Evolutionary conservation across 2,888 invertebrate genomes (phyloP).

Genomic region (Platycheirus rosarum): DNA sequence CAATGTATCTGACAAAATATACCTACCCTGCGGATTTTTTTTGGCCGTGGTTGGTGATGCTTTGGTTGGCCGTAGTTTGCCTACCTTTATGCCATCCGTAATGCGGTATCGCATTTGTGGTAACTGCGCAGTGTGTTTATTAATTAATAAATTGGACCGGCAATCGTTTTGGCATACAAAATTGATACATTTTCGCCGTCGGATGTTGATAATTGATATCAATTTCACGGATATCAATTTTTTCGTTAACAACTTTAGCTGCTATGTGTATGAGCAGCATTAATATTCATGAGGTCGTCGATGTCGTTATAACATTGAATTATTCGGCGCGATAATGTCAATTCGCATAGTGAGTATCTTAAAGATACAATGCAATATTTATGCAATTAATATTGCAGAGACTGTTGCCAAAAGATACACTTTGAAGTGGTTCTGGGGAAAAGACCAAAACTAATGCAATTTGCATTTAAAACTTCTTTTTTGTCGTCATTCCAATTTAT

Average conservation of each 20-base stretch:
- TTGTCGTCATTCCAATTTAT: neutral
- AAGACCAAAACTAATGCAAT: neutral
- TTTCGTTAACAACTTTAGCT: conserved; percentile 24
- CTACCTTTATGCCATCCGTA: conserved; percentile 38
- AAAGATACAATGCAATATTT: neutral
- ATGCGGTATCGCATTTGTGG: conserved; percentile 66
- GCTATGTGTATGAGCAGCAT: neutral
- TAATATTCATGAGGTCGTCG: neutral
- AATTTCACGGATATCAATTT: conserved; percentile 19
- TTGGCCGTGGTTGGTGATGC: neutral
- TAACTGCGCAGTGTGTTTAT: conserved; percentile 56
- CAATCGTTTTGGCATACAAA: conserved; percentile 48
- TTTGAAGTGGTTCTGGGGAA: neutral
- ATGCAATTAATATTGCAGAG: neutral
- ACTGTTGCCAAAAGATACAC: neutral
- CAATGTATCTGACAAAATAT: conserved; percentile 38
- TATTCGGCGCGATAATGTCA: neutral
- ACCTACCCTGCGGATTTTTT: conserved; percentile 57
- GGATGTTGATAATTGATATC: conserved; percentile 39
- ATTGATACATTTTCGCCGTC: conserved; percentile 38
- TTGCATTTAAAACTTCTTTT: neutral
- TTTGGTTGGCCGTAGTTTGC: conserved; percentile 25
- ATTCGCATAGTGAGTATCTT: neutral
- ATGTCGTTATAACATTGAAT: neutral
- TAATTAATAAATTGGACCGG: conserved; percentile 59